Evolutionary conservation across 2,113 vertebrate species (phyloP), one percentile per base, ranked within the genome.

Genomic region (Mirza zaza): DNA sequence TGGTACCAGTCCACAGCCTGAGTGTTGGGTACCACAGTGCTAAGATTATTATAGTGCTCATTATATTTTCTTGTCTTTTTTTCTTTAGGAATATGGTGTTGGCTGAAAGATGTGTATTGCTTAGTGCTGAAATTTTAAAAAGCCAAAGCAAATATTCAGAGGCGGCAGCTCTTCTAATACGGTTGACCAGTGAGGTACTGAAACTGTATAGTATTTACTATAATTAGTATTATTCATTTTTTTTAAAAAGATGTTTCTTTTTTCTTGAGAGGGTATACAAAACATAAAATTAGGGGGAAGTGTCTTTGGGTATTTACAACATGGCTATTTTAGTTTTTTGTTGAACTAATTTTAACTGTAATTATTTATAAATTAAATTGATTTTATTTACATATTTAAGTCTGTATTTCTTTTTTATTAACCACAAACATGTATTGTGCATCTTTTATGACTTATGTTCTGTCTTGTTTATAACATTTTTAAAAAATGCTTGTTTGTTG

Each of bases 81-180:
- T 90, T 45, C 36, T 96, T 87, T 96, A 99, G 99, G 98, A 99
- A 99, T 98, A 99, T 99, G 99, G 97, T 99, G 91, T 98, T 99
- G 96, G 99, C 99, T 82, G 99, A 99, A 98, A 99, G 99, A 97
- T 99, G 99, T 98, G 99, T 99, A 92, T 97, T 99, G 76, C 99
- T 99, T 94, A 99, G 99, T 97, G 99, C 99, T 87, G 99, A 99
- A 98, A 99, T 99, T 76, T 98, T 99, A 90, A 99, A 99, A 98
- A 99, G 99, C 98, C 99, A 99, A 98, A 98, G 98, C 92, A 99
- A 99, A 97, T 99, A 99, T 81, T 99, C 99, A 4, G 99, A 99
- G 25, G 99, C 99, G 90, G 99, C 99, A 70, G 98, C 99, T 93
- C 99, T 99, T 52, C 98, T 99, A 86, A 99, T 99, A 96, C 99